Evolutionary conservation across 1,140 invertebrate species (phyloP), one percentile per base, ranked within the genome.

Genomic region (Hirudo medicinalis): DNA sequence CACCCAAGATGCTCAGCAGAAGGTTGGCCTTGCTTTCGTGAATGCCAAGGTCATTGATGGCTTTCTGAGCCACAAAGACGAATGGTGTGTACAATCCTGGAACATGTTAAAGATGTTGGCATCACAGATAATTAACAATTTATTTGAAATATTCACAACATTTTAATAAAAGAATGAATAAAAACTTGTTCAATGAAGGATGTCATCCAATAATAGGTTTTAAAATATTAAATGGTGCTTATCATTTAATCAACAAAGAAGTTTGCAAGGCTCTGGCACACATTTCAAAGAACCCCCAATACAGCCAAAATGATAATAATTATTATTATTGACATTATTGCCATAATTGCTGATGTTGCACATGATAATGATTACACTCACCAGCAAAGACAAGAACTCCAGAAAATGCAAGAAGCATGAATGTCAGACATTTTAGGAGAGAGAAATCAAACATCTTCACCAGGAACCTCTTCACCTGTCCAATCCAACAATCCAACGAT

Each of bases 341-440:
- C 11, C 43, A 49, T 13, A 11, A 5, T 8, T 2, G 13, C 11
- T 17, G 43, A 36, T 6, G 2, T 36, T 36, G 32, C 11, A 17
- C 43, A 49, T 49, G 43, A 49, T 49, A 49, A 68, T 25, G 25
- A 22, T 29, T 40, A 29, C 36, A 69, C 79, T 76, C 74, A 81
- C 94, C 94, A 84, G 93, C 87, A 88, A 97, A 90, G 0, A 92
- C 95, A 25, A 97, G 85, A 75, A 91, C 90, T 22, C 93, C 92
- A 74, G 91, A 90, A 32, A 92, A 76, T 17, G 90, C 88, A 20
- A 97, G 83, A 32, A 97, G 83, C 27, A 94, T 80, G 80, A 98
- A 98, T 0, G 91, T 89, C 0, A 89, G 90, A 69, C 90, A 92
- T 76, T 87, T 87, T 6, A 98, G 84, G 0, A 98, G 83, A 63